Evolutionary conservation across 2,797 vertebrate genomes (phyloP).

Genomic region (Valencia hispanica): DNA sequence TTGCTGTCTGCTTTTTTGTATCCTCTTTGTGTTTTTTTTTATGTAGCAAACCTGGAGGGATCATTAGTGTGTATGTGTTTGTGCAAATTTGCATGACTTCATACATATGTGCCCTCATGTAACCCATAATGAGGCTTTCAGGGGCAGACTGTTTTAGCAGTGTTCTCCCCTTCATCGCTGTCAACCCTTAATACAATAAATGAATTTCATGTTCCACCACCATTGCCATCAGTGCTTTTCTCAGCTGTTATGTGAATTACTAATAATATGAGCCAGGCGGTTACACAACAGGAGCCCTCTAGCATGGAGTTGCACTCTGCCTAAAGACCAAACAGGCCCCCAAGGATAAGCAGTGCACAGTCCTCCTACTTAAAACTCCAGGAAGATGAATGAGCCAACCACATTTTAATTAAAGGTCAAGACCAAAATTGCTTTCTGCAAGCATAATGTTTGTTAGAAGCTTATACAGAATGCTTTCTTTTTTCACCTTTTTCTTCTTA

Average conservation of each 20-base stretch:
- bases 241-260: conserved; percentile 40
- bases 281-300: conserved; percentile 44
- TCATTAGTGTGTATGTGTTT: conserved; percentile 8
- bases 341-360: conserved; percentile 18
- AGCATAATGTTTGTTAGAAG: conserved; percentile 49
- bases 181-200: conserved; percentile 23
- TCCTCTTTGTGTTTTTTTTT: neutral
- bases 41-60: conserved; percentile 4
- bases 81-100: conserved; percentile 28
- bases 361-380: conserved; percentile 25
- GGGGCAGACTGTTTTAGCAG: conserved; percentile 16
- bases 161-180: conserved; percentile 12
- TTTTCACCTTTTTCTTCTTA: conserved; percentile 16
- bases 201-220: conserved; percentile 17
- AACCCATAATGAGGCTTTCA: conserved; percentile 22
- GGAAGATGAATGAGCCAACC: conserved; percentile 19
- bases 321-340: conserved; percentile 51
- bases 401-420: conserved; percentile 63
- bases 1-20: neutral
- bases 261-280: conserved; percentile 46
- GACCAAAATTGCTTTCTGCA: conserved; percentile 36
- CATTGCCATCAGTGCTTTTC: conserved; percentile 16
- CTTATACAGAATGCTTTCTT: conserved; percentile 20
- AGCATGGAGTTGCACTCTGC: conserved; percentile 33
- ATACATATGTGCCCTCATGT: conserved; percentile 16